Evolutionary conservation across 1,140 invertebrate species (phyloP).

Genomic region (Anthonomus grandis): DNA sequence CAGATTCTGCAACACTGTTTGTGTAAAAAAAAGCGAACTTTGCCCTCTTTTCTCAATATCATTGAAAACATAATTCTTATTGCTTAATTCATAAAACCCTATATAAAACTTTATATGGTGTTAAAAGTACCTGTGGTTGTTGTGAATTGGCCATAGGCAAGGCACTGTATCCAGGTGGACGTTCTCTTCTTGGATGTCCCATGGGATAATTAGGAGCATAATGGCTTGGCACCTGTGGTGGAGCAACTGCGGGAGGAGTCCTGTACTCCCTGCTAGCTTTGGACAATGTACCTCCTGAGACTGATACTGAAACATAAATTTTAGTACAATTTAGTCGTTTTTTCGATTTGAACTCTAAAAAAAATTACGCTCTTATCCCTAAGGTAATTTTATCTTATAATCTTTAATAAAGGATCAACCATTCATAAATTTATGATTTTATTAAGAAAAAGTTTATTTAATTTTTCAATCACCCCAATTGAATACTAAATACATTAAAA

Average conservation of each 20-base stretch:
- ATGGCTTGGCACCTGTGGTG: conserved; percentile 90
- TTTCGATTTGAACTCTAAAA: no score
- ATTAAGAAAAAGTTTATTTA: no score
- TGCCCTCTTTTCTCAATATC: no score
- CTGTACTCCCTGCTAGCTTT: conserved; percentile 72
- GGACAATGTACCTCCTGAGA: conserved; percentile 45
- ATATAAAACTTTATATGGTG: background rate
- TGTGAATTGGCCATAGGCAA: conserved; percentile 61
- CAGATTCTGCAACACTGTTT: no score
- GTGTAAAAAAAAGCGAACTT: no score
- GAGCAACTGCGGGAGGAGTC: conserved; percentile 90
- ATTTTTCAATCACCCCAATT: no score
- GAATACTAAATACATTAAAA: no score
- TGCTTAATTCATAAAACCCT: background rate
- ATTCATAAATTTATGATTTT: no score
- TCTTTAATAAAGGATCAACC: no score
- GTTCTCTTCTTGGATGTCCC: conserved; percentile 69
- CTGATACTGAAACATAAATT: conserved; percentile 42
- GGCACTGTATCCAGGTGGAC: conserved; percentile 83
- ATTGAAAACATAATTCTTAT: background rate
- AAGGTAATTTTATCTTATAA: no score
- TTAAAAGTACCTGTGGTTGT: conserved; percentile 46
- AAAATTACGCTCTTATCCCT: no score
- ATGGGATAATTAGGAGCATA: conserved; percentile 92
- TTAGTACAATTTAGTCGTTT: no score